Percentiles rank a stretch among this genome's conserved stretches.
These are phyloP conservation scores for Mylabris phalerata DNA, from an alignment of 1,140 invertebrate species.

Conservation along the genomic window DNA sequence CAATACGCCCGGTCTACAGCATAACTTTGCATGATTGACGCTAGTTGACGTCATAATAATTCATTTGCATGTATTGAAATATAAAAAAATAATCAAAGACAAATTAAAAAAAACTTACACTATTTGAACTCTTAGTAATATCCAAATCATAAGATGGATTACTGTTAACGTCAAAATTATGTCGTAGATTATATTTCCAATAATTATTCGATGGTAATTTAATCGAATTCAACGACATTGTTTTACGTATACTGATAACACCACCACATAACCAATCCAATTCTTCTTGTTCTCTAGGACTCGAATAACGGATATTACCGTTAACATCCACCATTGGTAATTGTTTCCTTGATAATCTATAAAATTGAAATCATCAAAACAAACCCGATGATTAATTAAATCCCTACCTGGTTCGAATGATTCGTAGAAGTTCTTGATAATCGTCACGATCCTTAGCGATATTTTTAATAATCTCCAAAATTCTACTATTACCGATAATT, in stretches of 20 bases:
- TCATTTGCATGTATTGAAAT: neutral
- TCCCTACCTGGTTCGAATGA: slow-evolving; percentile 44
- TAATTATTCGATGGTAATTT: slow-evolving; percentile 27
- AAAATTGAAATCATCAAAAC: slow-evolving; percentile 1
- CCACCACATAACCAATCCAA: slow-evolving; percentile 32
- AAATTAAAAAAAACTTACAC: too few relatives aligned
- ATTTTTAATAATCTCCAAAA: slow-evolving; percentile 46
- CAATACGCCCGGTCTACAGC: too few relatives aligned
- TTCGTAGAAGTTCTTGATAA: slow-evolving; percentile 44
- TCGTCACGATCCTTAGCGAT: slow-evolving; percentile 43
- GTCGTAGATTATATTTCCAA: slow-evolving; percentile 33
- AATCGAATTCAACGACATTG: slow-evolving; percentile 7
- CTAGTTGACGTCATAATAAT: slow-evolving; percentile 9
- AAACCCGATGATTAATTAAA: too few relatives aligned
- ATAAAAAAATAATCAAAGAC: neutral
- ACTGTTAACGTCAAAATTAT: slow-evolving; percentile 11
- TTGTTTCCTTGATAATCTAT: slow-evolving; percentile 36
- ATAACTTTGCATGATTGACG: neutral
- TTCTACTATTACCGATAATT: slow-evolving; percentile 51
- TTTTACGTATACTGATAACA: neutral
- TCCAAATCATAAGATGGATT: neutral
- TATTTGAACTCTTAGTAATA: neutral
- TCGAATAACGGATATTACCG: slow-evolving; percentile 35
- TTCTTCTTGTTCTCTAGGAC: slow-evolving; percentile 33
- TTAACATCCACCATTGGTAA: slow-evolving; percentile 35